These are phyloP conservation scores for Formica aserva DNA, from an alignment of 2,888 invertebrate species.

Conservation along the genomic window DNA sequence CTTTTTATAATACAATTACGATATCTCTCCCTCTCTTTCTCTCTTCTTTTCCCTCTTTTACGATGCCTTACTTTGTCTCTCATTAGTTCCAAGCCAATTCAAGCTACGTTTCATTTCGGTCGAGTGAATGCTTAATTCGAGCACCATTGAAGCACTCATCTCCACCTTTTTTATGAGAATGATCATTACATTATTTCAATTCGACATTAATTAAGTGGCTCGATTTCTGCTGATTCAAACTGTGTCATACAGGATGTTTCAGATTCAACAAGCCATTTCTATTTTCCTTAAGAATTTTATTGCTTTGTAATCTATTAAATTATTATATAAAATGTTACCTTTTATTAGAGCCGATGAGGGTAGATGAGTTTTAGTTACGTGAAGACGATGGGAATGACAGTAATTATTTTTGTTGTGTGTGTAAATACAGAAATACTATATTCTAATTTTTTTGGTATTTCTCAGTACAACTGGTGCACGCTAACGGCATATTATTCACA, in stretches of 20 bases:
- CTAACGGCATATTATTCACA: no score
- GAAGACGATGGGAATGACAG: no score
- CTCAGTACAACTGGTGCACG: no score
- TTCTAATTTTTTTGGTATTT: no score
- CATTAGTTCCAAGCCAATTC: conserved; percentile 47
- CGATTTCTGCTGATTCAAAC: conserved; percentile 66
- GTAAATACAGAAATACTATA: no score
- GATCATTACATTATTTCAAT: conserved; percentile 77
- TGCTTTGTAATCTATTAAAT: neutral
- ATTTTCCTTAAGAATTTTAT: neutral
- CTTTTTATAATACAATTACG: conserved; percentile 73
- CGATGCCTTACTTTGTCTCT: neutral
- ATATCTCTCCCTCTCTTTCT: neutral
- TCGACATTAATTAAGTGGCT: conserved; percentile 76
- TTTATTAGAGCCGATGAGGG: no score
- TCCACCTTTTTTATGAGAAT: conserved; percentile 53
- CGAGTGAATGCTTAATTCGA: conserved; percentile 79
- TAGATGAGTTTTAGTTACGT: no score
- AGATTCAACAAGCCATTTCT: neutral
- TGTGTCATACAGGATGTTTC: conserved; percentile 51
- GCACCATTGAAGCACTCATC: conserved; percentile 63
- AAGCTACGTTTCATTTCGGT: conserved; percentile 74
- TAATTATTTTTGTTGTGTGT: no score
- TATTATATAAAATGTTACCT: neutral
- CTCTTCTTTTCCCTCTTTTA: conserved; percentile 20